Base-by-base conservation (phyloP, 1,140 invertebrate genomes). In the Limonius californicus region DNA sequence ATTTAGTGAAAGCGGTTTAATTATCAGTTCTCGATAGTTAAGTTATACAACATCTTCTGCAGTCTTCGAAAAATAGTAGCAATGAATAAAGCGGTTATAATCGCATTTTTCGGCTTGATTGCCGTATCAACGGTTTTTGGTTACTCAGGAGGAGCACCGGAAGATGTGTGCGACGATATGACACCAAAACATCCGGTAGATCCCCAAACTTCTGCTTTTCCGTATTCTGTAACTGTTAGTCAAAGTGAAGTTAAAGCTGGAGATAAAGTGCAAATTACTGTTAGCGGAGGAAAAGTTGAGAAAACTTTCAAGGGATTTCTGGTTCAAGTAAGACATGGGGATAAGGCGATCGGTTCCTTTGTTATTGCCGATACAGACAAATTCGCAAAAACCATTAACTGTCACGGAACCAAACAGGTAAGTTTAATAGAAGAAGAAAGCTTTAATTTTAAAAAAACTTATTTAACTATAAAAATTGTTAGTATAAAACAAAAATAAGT, bases 231-330 rank as follows among this genome's bases (percentile, higher is more conserved):
- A 2, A 58, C 63, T 0, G 53, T 77, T 0, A 70, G 67, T 55
- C 74, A 72, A 14, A 72, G 64, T 3, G 63, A 62, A 23, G 70
- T 78, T n/a, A 68, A 69, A 43, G 20, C 68, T 1, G 72, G 72
- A 6, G 72, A 74, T 27, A 59, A 62, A 14, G 65, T 77, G 1
- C 67, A 74, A 7, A 71, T 79, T 15, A 75, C 68, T 1, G 67
- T 79, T 45, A 30, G 63, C 12, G 64, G 64, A 7, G 68, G 62
- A 6, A 12, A 9, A 12, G 15, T n/a, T 6, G 21, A 27, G 20
- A 69, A 68, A 23, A 59, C 56, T 4, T 80, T 79, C 66, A 78
- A 79, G 65, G 78, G 79, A 42, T 79, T 77, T 67, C 65, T 80
- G 11, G 4, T 81, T 1, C 73, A 81, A 68, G 77, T 76, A 11